Base-by-base conservation (phyloP, 2,113 vertebrate species). In the Brachyhypopomus gauderio region DNA sequence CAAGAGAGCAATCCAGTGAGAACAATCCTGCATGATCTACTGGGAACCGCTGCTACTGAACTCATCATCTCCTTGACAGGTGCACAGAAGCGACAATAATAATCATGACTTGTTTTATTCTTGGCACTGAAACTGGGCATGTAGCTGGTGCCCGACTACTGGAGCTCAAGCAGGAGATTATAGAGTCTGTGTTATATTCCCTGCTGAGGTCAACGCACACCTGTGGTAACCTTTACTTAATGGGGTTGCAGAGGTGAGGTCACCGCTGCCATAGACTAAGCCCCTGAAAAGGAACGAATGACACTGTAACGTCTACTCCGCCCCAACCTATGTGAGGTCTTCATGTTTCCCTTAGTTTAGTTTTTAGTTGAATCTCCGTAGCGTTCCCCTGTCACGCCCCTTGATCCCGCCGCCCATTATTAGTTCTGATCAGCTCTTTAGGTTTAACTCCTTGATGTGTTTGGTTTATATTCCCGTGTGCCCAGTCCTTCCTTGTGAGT, bases 191-290 rank as follows among this genome's bases (percentile, higher is more conserved):
- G 52, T 77, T 64, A 70, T 66, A 23, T 66, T 79, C 36, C 64
- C 38, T 11, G 78, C 22, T 78, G 58, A 45, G 62, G 14, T 73
- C 59, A 48, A 52, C 17, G 41, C 52, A 73, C 56, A 67, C 59
- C 72, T 58, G 52, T 55, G 72, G 36, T 81, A 84, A 86, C 71
- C 82, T 75, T 82, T 76, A 83, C 60, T 27, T 77, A 66, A 69
- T 38, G 27, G 22, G 73, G 27, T 2, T 22, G 69, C 58, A 72
- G 72, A 78, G 58, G 64, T 77, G 77, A 83, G 82, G 85, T 79
- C 67, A 86, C 81, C 52, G 60, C 23, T 78, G 25, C 17, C 66
- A 52, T 52, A 59, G n/a, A 83, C 36, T 67, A 59, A 45, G 52
- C 8, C 30, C 71, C 17, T 25, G 38, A 27, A 81, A n/a, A 69